A percentile compares a stretch with the other conserved stretches of the same genome.
Conservation (phyloP, 2,888 invertebrate species). For the Lasioglossum morio region DNA sequence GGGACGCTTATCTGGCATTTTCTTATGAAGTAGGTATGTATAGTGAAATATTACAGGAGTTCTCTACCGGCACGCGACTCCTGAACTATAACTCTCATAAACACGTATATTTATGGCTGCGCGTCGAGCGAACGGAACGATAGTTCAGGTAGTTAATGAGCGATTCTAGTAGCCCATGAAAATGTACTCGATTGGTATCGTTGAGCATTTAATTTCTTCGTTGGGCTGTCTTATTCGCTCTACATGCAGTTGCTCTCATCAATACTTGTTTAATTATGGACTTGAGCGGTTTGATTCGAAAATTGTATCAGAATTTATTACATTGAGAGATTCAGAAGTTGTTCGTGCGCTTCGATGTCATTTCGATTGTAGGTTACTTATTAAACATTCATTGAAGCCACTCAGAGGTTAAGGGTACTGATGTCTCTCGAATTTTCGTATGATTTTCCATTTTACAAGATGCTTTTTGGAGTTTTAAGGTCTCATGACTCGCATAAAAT, state of each 20-base stretch:
- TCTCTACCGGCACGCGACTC: slow-evolving; percentile 11
- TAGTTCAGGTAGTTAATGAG: neutral
- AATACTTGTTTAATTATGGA: neutral
- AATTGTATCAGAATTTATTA: neutral
- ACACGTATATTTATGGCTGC: slow-evolving; percentile 36
- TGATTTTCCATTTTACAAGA: neutral
- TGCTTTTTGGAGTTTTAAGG: neutral
- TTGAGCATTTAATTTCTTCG: neutral
- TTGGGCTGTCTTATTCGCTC: neutral
- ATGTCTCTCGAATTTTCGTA: neutral
- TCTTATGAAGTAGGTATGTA: neutral
- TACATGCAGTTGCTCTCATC: neutral
- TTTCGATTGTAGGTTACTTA: neutral
- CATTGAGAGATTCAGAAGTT: neutral
- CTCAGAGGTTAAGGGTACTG: neutral
- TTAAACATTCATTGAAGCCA: neutral
- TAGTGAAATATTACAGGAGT: neutral
- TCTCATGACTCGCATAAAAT: neutral
- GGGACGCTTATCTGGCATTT: neutral
- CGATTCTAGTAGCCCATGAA: neutral
- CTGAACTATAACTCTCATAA: neutral
- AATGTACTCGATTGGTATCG: neutral
- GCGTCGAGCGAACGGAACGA: neutral
- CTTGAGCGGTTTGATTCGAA: neutral
- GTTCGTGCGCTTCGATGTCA: neutral